Percentiles rank a stretch among this genome's conserved stretches.
Evolutionary conservation across 2,888 invertebrate genomes (phyloP).

Genomic region (Mythimna impura): DNA sequence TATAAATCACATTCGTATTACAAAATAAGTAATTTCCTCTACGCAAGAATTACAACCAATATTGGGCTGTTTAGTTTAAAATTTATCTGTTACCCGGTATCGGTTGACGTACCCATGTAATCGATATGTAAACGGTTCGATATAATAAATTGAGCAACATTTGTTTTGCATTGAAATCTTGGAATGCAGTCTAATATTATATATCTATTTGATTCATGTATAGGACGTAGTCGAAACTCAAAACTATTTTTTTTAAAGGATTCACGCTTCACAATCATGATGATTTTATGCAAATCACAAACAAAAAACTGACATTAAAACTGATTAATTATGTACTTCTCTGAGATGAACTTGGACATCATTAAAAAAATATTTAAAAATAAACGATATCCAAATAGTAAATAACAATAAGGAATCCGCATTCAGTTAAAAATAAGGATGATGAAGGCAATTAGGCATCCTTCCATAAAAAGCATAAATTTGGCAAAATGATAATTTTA

Average conservation of each 20-base stretch:
- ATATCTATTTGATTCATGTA: not conserved
- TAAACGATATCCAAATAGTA: not conserved
- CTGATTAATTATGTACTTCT: slow-evolving; percentile 15
- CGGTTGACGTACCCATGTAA: slow-evolving; percentile 59
- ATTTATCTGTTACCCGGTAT: slow-evolving; percentile 54
- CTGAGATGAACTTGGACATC: slow-evolving; percentile 12
- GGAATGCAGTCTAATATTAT: slow-evolving; percentile 33
- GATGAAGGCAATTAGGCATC: slow-evolving; percentile 24
- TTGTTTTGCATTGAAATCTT: slow-evolving; percentile 58
- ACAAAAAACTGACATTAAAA: slow-evolving; percentile 13
- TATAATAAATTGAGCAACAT: slow-evolving; percentile 60
- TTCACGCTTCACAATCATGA: slow-evolving; percentile 4
- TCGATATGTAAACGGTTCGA: slow-evolving; percentile 64
- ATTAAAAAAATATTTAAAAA: not conserved
- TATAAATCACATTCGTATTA: slow-evolving; percentile 50
- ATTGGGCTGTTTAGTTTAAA: slow-evolving; percentile 56
- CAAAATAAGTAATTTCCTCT: slow-evolving; percentile 43
- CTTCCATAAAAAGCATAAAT: slow-evolving; percentile 9
- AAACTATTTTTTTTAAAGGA: not conserved
- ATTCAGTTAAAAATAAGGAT: slow-evolving; percentile 9
- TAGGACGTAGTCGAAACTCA: not conserved
- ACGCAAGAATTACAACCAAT: slow-evolving; percentile 54
- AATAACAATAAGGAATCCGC: slow-evolving; percentile 3
- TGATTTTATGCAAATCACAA: slow-evolving; percentile 25
- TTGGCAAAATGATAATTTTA: slow-evolving; percentile 29